Conservation (phyloP, 2,797 vertebrate genomes). For the Epinephelus coioides region DNA sequence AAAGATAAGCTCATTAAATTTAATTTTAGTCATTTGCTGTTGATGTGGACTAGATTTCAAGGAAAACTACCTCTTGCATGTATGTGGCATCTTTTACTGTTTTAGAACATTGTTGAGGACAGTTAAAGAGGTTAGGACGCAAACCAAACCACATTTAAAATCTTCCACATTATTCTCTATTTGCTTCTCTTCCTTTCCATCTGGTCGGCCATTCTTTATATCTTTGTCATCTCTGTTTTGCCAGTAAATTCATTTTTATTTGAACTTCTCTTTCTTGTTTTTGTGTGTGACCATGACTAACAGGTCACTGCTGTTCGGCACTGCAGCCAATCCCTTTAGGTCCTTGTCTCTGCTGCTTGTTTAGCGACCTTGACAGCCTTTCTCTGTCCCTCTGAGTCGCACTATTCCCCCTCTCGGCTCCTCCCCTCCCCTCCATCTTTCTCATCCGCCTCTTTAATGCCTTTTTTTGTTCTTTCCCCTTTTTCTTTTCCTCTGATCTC, state of each 20-base stretch:
- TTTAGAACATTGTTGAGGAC: slow-evolving; percentile 12
- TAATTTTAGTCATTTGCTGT: slow-evolving; percentile 64
- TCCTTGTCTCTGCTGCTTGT: slow-evolving; percentile 79
- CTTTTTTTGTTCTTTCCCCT: slow-evolving; percentile 37
- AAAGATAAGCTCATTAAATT: slow-evolving; percentile 74
- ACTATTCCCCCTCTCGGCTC: slow-evolving; percentile 52
- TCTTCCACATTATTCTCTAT: not conserved
- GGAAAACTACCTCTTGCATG: slow-evolving; percentile 35
- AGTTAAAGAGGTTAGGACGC: not conserved
- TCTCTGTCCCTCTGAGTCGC: slow-evolving; percentile 73
- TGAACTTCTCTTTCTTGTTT: slow-evolving; percentile 46
- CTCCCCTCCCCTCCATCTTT: slow-evolving; percentile 43
- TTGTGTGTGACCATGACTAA: slow-evolving; percentile 81
- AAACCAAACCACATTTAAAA: not conserved
- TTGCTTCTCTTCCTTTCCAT: slow-evolving; percentile 17
- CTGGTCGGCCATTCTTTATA: slow-evolving; percentile 35
- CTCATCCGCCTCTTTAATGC: slow-evolving; percentile 50
- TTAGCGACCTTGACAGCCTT: slow-evolving; percentile 83
- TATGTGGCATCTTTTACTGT: slow-evolving; percentile 13
- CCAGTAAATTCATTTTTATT: slow-evolving; percentile 53
- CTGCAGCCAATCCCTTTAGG: slow-evolving; percentile 82
- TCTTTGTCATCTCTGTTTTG: slow-evolving; percentile 61
- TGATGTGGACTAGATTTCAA: slow-evolving; percentile 57
- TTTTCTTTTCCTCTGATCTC: slow-evolving; percentile 66
- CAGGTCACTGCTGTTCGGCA: slow-evolving; percentile 78